These are phyloP conservation scores for Emesis furor DNA, from an alignment of 2,888 invertebrate genomes.

Conservation along the genomic window DNA sequence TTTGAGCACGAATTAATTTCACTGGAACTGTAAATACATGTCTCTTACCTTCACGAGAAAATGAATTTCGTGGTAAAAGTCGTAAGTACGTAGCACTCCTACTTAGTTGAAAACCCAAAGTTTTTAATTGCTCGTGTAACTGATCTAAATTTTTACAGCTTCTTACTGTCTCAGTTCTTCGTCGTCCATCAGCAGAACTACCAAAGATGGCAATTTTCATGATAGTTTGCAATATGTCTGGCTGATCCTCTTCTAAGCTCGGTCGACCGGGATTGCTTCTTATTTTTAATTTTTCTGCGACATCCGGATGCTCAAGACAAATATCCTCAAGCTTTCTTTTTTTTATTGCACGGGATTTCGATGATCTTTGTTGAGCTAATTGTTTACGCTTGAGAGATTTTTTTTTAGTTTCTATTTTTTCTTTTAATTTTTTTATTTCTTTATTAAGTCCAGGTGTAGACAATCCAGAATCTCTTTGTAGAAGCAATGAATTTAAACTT, in stretches of 20 bases:
- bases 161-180: conserved; percentile 11
- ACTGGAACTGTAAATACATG: conserved; percentile 9
- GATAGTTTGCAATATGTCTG: conserved; percentile 8
- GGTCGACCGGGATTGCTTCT: conserved; percentile 10
- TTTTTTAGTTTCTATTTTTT: too few species aligned
- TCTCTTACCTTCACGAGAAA: conserved; percentile 9
- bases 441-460: background rate
- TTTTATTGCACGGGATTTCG: conserved; percentile 11
- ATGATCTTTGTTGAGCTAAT: conserved; percentile 5
- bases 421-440: conserved; percentile 13
- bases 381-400: conserved; percentile 11
- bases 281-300: conserved; percentile 12
- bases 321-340: conserved; percentile 9
- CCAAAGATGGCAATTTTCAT: conserved; percentile 9
- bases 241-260: conserved; percentile 10
- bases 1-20: conserved; percentile 8
- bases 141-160: conserved; percentile 14
- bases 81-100: conserved; percentile 5
- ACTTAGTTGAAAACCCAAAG: conserved; percentile 11
- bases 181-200: conserved; percentile 6
- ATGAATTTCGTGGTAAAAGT: conserved; percentile 14
- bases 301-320: conserved; percentile 8
- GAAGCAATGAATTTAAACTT: background rate
- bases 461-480: background rate
- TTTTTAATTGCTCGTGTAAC: conserved; percentile 11